Evolutionary conservation across 2,113 vertebrate species (phyloP).

Genomic region (Protobothrops mucrosquamatus): DNA sequence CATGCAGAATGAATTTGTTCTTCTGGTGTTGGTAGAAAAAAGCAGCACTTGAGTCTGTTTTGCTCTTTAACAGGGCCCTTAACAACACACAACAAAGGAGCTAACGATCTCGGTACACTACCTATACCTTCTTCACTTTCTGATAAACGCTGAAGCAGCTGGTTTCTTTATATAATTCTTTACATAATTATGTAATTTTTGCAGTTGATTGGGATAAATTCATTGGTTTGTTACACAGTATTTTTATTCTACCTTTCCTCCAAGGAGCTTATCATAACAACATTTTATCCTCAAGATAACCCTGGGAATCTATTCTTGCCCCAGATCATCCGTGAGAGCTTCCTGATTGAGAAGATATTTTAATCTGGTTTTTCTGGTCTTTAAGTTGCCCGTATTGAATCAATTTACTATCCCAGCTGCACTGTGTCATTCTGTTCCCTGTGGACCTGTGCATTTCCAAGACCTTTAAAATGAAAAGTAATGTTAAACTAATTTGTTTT

Average conservation of each 20-base stretch:
- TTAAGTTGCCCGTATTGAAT: neutral
- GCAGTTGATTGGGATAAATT: neutral
- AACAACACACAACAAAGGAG: neutral
- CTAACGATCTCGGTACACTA: no score
- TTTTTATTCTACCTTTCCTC: neutral
- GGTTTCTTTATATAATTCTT: neutral
- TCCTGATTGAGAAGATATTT: neutral
- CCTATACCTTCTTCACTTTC: neutral
- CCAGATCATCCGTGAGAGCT: neutral
- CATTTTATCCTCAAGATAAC: neutral
- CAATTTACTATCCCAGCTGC: neutral
- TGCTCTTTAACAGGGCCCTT: neutral
- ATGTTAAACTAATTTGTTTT: neutral
- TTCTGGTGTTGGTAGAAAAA: neutral
- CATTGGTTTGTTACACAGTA: neutral
- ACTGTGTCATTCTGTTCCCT: neutral
- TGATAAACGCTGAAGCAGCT: neutral
- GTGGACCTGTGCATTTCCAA: neutral
- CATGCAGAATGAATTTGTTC: neutral
- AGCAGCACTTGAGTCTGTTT: neutral
- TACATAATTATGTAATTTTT: neutral
- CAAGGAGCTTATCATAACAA: neutral
- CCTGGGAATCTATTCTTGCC: neutral
- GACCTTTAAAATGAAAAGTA: neutral
- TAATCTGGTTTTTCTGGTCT: neutral